These are phyloP conservation scores for Drosophila biarmipes DNA, from an alignment of 1,140 invertebrate species.

Conservation along the genomic window DNA sequence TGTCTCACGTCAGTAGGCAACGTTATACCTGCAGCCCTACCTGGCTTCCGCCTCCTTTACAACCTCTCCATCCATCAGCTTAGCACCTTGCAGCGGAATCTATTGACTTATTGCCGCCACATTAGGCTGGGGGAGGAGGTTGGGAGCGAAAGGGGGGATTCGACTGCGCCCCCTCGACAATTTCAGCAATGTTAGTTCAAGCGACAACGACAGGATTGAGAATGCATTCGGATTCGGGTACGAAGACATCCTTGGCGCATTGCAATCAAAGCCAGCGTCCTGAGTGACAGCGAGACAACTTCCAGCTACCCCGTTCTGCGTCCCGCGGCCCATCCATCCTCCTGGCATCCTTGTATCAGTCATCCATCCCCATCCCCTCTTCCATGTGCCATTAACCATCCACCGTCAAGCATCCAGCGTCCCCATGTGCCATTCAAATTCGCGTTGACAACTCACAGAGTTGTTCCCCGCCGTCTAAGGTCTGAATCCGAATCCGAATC, in stretches of 20 bases:
- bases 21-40: conserved; percentile 29
- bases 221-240: conserved; percentile 9
- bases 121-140: conserved; percentile 33
- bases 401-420: too few relatives aligned
- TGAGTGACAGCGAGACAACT: conserved; percentile 72
- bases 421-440: conserved; percentile 69
- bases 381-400: neutral
- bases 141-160: neutral
- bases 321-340: neutral
- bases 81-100: conserved; percentile 55
- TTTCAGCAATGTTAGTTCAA: conserved; percentile 77
- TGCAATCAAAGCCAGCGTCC: conserved; percentile 75
- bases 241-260: conserved; percentile 70
- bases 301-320: conserved; percentile 51
- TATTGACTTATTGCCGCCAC: conserved; percentile 78
- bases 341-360: neutral
- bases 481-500: neutral
- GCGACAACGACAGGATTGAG: conserved; percentile 19
- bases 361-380: neutral
- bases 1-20: conserved; percentile 55
- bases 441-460: conserved; percentile 65
- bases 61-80: conserved; percentile 15
- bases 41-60: neutral
- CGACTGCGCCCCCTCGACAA: conserved; percentile 45
- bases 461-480: conserved; percentile 4